Conservation (phyloP, 2,888 invertebrate genomes). For the Diploptera punctata region DNA sequence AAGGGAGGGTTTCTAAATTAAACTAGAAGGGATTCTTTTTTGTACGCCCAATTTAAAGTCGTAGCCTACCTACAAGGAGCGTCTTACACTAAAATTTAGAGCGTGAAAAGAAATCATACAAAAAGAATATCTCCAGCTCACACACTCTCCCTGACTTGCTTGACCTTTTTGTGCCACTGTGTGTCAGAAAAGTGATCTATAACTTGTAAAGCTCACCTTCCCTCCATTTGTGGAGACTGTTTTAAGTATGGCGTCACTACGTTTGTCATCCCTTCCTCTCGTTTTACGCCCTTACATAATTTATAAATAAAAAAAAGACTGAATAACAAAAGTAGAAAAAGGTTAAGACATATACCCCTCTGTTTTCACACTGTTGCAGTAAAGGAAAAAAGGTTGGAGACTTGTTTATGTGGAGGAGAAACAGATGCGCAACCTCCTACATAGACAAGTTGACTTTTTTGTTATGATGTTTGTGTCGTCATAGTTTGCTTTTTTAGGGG, state of each 20-base stretch:
- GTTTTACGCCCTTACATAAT: constrained; percentile 17
- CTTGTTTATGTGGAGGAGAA: constrained; percentile 26
- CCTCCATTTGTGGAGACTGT: neutral
- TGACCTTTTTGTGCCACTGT: neutral
- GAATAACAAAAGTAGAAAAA: neutral
- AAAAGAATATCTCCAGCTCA: no score
- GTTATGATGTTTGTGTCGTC: constrained; percentile 24
- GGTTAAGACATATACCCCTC: neutral
- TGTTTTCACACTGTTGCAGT: constrained; percentile 27
- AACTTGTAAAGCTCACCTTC: neutral
- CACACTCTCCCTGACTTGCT: no score
- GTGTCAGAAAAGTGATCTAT: neutral
- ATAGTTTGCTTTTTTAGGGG: neutral
- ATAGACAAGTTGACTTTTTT: constrained; percentile 30
- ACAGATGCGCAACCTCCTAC: constrained; percentile 28
- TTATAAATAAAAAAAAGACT: constrained; percentile 9
- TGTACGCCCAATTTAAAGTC: no score
- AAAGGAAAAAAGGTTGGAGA: constrained; percentile 10
- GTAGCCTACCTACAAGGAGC: no score
- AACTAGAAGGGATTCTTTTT: no score
- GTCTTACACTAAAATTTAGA: no score
- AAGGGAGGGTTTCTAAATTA: no score
- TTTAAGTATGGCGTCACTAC: constrained; percentile 8
- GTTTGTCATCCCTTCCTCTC: neutral
- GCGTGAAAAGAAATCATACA: no score